Conservation (phyloP, 2,113 vertebrate genomes). For the Pogonocichla stellata region DNA sequence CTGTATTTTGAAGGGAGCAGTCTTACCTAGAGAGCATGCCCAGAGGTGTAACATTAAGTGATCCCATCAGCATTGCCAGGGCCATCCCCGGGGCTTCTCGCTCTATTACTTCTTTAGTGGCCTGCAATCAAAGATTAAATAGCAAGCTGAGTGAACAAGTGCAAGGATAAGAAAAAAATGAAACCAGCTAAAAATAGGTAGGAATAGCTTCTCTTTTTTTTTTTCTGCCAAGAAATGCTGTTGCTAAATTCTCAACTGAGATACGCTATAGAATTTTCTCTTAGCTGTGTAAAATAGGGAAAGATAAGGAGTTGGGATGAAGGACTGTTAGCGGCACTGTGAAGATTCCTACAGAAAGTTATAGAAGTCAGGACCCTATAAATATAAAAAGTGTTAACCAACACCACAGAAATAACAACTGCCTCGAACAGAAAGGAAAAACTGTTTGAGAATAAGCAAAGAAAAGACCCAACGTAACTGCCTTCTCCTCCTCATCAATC, state of each 20-base stretch:
- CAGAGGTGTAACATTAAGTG: conserved; percentile 96
- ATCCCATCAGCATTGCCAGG: conserved; percentile 99
- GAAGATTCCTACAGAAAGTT: not conserved
- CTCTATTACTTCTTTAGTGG: conserved; percentile 98
- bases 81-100: conserved; percentile 98
- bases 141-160: conserved; percentile 69
- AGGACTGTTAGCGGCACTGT: not conserved
- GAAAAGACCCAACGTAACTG: not conserved
- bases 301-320: not conserved
- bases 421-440: not conserved
- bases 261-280: not conserved
- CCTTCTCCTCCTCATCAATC: not conserved
- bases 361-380: not conserved
- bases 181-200: conserved; percentile 34
- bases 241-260: conserved; percentile 4
- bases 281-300: not conserved
- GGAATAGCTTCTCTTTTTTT: not conserved
- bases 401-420: not conserved
- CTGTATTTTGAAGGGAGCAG: conserved; percentile 18
- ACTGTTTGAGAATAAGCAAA: not conserved
- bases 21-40: conserved; percentile 98
- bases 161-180: conserved; percentile 19
- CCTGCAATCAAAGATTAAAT: conserved; percentile 83
- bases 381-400: not conserved
- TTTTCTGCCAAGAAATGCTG: not conserved